phyloP scores from a whole-genome alignment of 37 sponge, comb jelly and placozoan species.

The Spongilla lacustris region DNA sequence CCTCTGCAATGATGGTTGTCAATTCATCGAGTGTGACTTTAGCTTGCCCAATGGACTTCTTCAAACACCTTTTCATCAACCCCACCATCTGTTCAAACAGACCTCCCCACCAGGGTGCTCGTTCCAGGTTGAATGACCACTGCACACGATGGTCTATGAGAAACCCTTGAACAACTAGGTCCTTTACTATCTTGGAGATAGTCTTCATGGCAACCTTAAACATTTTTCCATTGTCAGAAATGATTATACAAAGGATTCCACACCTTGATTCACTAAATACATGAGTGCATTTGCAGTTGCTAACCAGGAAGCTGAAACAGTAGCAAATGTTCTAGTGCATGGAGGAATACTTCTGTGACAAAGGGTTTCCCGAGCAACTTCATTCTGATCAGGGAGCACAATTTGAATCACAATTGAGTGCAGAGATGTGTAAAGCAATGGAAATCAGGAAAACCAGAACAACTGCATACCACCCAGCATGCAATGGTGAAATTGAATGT shows the following conservation, averaged over 20 bases:
- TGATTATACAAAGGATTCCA: not conserved
- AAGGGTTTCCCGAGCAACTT: constrained; percentile 9
- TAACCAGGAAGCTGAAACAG: constrained; percentile 8
- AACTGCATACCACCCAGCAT: constrained; percentile 24
- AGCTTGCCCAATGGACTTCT: no score
- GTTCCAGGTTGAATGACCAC: no score
- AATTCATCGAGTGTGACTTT: no score
- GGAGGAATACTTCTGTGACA: not conserved
- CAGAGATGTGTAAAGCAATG: no score
- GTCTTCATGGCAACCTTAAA: constrained; percentile 16
- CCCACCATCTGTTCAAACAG: no score
- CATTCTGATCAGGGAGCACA: constrained; percentile 7
- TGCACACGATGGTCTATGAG: no score
- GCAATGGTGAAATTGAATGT: constrained; percentile 17
- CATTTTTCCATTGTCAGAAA: constrained; percentile 38
- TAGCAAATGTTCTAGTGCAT: not conserved
- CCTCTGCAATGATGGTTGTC: no score
- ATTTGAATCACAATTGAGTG: not conserved
- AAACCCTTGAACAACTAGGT: no score
- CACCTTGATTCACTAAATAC: constrained; percentile 6
- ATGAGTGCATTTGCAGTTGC: no score
- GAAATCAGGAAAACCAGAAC: constrained; percentile 31
- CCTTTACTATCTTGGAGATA: no score
- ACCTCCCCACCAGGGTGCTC: no score
- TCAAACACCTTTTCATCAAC: no score